Evolutionary conservation across 2,797 vertebrate genomes (phyloP), one percentile per base, ranked within the genome.

Genomic region (Todus mexicanus): DNA sequence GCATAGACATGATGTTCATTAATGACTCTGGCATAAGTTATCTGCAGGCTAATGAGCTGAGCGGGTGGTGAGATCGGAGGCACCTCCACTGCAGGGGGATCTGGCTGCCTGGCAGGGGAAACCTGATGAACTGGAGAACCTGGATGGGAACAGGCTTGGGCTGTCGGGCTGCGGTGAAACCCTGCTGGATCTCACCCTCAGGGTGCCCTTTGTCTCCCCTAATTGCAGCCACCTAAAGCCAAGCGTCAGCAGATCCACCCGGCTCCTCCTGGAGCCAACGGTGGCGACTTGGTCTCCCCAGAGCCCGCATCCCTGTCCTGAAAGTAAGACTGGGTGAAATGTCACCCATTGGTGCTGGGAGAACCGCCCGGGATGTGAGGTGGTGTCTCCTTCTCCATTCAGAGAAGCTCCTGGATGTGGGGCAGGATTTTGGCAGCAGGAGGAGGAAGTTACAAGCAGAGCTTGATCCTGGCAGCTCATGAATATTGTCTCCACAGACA

Each of bases 61-160:
- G 86, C 75, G 0, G 1, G 65, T 0, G 4, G 80, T 57, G 79
- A 80, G 53, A 57, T 5, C 60, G 84, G 77, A 94, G 77, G 86
- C 88, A 87, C 16, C 83, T 75, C 60, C 0, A 12, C 77, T 93
- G 79, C 57, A n/a, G 82, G 75, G 75, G 50, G 35, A 47, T 59
- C 42, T 82, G 65, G 42, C 68, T 89, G 82, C 40, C 43, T 89
- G 59, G 40, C 82, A 89, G 76, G 37, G 82, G 90, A 57, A 96
- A 95, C 95, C 84, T 94, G 95, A 92, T 0, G 33, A 93, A 94
- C 95, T 19, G 31, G 96, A 89, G 91, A 54, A 76, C 82, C 25
- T 0, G 69, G 78, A 17, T 10, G 47, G 40, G 64, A 95, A 75
- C 93, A 84, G 92, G 93, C 92, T 94, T 1, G 7, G 72, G 91